These are phyloP conservation scores for Mus spretus DNA, from an alignment of 2,797 vertebrate species.

Conservation along the genomic window DNA sequence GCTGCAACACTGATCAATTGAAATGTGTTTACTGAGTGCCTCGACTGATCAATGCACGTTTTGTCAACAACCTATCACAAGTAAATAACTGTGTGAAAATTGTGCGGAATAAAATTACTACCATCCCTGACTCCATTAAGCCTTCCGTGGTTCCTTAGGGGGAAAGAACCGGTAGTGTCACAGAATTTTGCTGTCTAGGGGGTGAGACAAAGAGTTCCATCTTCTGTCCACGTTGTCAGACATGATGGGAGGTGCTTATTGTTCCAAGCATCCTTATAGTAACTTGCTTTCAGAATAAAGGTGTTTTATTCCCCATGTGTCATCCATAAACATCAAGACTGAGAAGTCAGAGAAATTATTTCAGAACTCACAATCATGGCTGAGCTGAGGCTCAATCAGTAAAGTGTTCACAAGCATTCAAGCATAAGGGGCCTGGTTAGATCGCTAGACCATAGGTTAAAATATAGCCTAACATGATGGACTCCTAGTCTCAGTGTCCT, in stretches of 20 bases:
- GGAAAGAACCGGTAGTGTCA: neutral
- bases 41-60: slow-evolving; percentile 62
- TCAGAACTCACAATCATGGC: neutral
- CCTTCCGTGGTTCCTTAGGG: neutral
- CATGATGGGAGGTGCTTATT: neutral
- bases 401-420: neutral
- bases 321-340: neutral
- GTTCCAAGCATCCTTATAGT: neutral
- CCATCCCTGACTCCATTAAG: neutral
- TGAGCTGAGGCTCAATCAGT: too few relatives aligned
- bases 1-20: neutral
- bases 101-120: slow-evolving; percentile 32
- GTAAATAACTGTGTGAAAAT: slow-evolving; percentile 40
- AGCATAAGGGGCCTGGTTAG: neutral
- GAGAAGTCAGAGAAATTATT: neutral
- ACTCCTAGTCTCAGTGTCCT: too few relatives aligned
- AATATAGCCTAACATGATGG: neutral
- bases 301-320: neutral
- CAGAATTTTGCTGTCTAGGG: neutral
- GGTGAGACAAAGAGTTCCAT: neutral
- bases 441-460: neutral
- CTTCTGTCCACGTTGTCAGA: neutral
- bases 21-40: slow-evolving; percentile 53
- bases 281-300: neutral
- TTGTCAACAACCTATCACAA: slow-evolving; percentile 33